Evolutionary conservation across 2,113 vertebrate genomes (phyloP).

Genomic region (Chloroceryle aenea): DNA sequence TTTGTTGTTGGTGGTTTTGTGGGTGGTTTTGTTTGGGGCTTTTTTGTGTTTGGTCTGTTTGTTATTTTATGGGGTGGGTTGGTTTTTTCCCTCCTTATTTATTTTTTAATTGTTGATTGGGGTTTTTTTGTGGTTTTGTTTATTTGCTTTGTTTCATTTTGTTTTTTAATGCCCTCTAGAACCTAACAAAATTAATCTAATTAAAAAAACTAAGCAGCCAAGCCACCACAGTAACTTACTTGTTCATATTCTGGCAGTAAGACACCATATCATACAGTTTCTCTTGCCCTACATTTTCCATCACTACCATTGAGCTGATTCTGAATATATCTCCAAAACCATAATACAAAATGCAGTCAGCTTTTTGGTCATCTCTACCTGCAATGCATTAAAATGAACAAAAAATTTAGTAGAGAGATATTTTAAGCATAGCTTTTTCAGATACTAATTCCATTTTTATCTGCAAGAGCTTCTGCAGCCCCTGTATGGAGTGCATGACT

Average conservation of each 20-base stretch:
- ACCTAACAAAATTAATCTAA: neutral
- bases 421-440: neutral
- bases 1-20: neutral
- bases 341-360: slow-evolving; percentile 93
- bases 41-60: neutral
- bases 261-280: slow-evolving; percentile 94
- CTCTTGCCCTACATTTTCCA: slow-evolving; percentile 96
- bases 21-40: neutral
- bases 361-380: slow-evolving; percentile 91
- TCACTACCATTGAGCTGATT: slow-evolving; percentile 96
- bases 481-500: neutral
- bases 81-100: neutral
- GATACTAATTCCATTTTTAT: neutral
- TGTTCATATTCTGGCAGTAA: slow-evolving; percentile 88
- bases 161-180: neutral
- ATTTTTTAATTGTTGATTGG: neutral
- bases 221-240: slow-evolving; percentile 68
- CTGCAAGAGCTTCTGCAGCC: neutral
- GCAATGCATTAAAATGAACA: slow-evolving; percentile 6
- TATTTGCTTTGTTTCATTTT: neutral
- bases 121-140: neutral
- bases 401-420: neutral
- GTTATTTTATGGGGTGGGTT: neutral
- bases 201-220: neutral
- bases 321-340: slow-evolving; percentile 95